Evolutionary conservation across 2,888 invertebrate species (phyloP), one percentile per base, ranked within the genome.

Genomic region (Furcula furcula): DNA sequence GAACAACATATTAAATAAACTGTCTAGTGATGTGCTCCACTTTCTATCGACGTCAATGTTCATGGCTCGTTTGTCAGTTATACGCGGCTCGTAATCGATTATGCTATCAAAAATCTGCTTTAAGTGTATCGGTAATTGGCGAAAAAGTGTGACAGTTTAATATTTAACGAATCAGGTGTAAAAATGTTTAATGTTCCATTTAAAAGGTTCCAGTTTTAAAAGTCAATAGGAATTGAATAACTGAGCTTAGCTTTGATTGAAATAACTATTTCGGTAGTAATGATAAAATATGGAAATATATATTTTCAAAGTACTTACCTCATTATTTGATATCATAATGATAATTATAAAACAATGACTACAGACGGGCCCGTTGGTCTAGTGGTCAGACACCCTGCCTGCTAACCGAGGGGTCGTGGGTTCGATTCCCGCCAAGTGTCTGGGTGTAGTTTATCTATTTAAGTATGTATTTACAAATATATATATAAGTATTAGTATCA

Each of bases 1-100:
- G 13, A 15, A 31, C 23, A 31, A 29, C 36, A 40, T 43, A 37
- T 37, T 51, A 44, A 45, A 36, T 48, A 43, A 59, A 39, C 32
- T 37, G 26, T 6, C 12, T 40, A 55, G 56, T 56, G 56, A 41
- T 52, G 60, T 32, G 20, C 35, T 23, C 10, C 32, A 43, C 45
- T 52, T 59, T 56, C 53, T 51, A 40, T 38, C 23, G 31, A 29
- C 44, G 39, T 46, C 37, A 44, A 42, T 34, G 27, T 6, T 31
- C 19, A 9, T 33, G 32, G 50, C 36, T 49, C 25, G 21, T 10
- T 23, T 10, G 4, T 40, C 48, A 25, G 12, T 26, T 25, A 34
- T 31, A 27, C 29, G 29, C 31, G 28, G 34, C 37, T 36, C n/a
- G 23, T 15, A 45, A 50, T 42, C 15, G 39, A 49, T 54, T 39